Evolutionary conservation across 92 coral and sea anemone genomes (phyloP).

Genomic region (Epizoanthus illoricatus): DNA sequence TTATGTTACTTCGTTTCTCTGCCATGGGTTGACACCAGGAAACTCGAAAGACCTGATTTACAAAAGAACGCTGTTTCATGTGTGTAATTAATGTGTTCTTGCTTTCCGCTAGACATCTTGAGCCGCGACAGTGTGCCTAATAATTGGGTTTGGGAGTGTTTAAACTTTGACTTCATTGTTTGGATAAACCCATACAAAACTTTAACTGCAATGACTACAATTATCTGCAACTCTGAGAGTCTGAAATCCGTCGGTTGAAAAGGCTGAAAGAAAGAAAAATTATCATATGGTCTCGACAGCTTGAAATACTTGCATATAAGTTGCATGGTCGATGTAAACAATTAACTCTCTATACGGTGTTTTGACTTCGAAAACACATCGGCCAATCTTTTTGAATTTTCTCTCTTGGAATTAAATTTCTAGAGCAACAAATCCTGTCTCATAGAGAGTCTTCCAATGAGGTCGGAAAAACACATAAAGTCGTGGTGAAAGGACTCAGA

Average conservation of each 20-base stretch:
- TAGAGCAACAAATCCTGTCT: background rate
- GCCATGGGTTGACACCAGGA: background rate
- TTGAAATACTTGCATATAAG: background rate
- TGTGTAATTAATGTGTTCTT: background rate
- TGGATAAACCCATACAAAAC: constrained; percentile 24
- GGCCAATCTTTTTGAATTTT: too few relatives aligned
- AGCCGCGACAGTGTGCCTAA: constrained; percentile 26
- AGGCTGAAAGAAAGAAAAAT: constrained; percentile 9
- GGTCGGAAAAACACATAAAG: constrained; percentile 5
- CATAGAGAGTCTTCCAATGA: background rate
- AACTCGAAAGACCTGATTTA: background rate
- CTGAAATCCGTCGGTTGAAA: constrained; percentile 10
- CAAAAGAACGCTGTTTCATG: background rate
- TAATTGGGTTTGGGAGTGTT: background rate
- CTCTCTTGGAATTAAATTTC: background rate
- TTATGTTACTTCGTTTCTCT: background rate
- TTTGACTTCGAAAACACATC: background rate
- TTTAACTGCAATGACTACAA: constrained; percentile 11
- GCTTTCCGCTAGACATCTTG: constrained; percentile 5
- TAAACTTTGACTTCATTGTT: constrained; percentile 24
- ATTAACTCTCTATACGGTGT: background rate
- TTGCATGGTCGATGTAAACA: background rate
- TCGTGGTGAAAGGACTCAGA: constrained; percentile 18
- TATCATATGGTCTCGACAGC: constrained; percentile 41
- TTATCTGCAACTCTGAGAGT: constrained; percentile 27